Evolutionary conservation across 64 coral and sea anemone species (phyloP).

Genomic region (Acropora yongei): DNA sequence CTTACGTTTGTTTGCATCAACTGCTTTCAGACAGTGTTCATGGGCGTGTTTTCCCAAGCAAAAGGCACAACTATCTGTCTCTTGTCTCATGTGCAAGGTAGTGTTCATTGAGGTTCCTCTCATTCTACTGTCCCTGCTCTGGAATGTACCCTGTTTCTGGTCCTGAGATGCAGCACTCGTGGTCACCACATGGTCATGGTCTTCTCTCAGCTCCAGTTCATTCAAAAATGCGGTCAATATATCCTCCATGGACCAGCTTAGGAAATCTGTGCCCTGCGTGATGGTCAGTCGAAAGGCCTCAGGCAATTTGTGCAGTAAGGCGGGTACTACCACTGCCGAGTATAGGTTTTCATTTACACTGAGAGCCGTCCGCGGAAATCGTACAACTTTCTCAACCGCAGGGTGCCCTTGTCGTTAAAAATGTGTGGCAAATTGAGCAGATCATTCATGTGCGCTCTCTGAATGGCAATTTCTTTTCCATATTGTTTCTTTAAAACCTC

Average conservation of each 20-base stretch:
- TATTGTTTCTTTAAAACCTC: conserved; percentile 34
- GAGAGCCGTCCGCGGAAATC: conserved; percentile 22
- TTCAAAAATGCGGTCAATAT: neutral
- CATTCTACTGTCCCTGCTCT: neutral
- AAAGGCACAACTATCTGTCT: neutral
- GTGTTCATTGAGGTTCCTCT: neutral
- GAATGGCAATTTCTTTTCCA: conserved; percentile 3
- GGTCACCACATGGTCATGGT: neutral
- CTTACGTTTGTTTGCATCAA: conserved; percentile 16
- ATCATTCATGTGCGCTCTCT: conserved; percentile 28
- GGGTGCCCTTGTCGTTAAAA: neutral
- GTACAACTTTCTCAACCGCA: conserved; percentile 16
- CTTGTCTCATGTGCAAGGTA: neutral
- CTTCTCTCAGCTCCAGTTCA: conserved; percentile 40
- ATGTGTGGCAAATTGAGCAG: conserved; percentile 8
- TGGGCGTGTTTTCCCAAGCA: conserved; percentile 24
- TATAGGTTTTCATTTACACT: neutral
- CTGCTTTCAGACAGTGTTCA: conserved; percentile 17
- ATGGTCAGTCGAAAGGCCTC: conserved; percentile 42
- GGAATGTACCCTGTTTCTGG: neutral
- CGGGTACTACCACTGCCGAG: neutral
- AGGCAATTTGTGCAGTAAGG: conserved; percentile 32
- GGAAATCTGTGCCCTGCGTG: neutral
- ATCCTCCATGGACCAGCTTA: neutral
- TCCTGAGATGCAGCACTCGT: neutral